phyloP scores from a whole-genome alignment of 1,140 invertebrate species.

The Drosophila pallidifrons region DNA sequence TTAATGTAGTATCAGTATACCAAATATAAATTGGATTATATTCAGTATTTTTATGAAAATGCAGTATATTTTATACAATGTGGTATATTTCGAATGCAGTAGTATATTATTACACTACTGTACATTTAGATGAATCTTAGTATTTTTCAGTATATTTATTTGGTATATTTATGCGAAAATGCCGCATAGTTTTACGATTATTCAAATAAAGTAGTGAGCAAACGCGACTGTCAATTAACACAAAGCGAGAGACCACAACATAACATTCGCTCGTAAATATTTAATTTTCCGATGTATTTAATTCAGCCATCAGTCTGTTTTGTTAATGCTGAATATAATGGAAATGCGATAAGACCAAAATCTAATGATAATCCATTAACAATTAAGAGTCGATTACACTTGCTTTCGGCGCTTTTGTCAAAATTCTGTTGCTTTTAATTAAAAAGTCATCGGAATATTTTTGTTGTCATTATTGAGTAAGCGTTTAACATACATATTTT shows the following conservation, averaged over 20 bases:
- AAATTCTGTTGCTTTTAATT: conserved; percentile 68
- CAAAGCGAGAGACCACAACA: background rate
- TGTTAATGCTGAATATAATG: conserved; percentile 14
- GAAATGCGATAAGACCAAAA: conserved; percentile 30
- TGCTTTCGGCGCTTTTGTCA: conserved; percentile 28
- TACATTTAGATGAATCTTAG: too few relatives aligned
- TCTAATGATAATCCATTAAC: conserved; percentile 34
- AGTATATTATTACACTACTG: too few relatives aligned
- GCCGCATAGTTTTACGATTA: too few relatives aligned
- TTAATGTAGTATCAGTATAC: too few relatives aligned
- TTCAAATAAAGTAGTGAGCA: too few relatives aligned
- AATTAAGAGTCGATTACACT: conserved; percentile 20
- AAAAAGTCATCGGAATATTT: conserved; percentile 79
- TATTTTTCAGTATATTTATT: too few relatives aligned
- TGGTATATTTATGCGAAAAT: too few relatives aligned
- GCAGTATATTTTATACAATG: too few relatives aligned
- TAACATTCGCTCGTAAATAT: background rate
- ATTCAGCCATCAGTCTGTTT: background rate
- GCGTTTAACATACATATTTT: background rate
- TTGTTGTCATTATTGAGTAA: conserved; percentile 35
- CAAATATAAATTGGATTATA: too few relatives aligned
- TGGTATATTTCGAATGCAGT: too few relatives aligned
- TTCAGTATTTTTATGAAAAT: too few relatives aligned
- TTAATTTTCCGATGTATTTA: conserved; percentile 1
- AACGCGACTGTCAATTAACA: background rate